Conservation (phyloP, 1,140 invertebrate species). For the Anadara kagoshimensis region DNA sequence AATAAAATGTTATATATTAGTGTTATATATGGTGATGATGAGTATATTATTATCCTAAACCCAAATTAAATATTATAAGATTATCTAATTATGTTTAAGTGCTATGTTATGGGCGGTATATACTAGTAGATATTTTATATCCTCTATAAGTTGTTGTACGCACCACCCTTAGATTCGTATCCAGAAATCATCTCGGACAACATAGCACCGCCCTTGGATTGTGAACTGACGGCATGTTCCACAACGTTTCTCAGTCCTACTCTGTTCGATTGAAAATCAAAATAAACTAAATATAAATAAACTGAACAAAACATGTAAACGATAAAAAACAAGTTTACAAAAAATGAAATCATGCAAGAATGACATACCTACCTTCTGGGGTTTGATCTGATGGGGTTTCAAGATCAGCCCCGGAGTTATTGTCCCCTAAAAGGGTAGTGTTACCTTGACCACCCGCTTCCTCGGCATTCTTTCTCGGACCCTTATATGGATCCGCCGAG, state of each 20-base stretch:
- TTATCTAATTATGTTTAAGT: no score
- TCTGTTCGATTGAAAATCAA: conserved; percentile 53
- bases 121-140: no score
- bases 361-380: conserved; percentile 5
- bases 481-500: conserved; percentile 8
- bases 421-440: no score
- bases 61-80: no score
- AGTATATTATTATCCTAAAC: no score
- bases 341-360: neutral
- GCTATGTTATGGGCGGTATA: no score
- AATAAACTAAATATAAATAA: conserved; percentile 43
- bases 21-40: no score
- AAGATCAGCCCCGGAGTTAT: no score
- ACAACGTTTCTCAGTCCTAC: conserved; percentile 66
- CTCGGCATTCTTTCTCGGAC: conserved; percentile 3
- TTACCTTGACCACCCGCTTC: neutral
- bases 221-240: conserved; percentile 61
- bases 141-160: conserved; percentile 44
- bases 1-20: no score
- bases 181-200: conserved; percentile 62
- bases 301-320: conserved; percentile 9
- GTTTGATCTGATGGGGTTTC: neutral
- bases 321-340: no score
- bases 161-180: conserved; percentile 62
- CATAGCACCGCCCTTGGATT: conserved; percentile 57